phyloP scores from a whole-genome alignment of 1,140 invertebrate species.

The Ladona fulva region DNA sequence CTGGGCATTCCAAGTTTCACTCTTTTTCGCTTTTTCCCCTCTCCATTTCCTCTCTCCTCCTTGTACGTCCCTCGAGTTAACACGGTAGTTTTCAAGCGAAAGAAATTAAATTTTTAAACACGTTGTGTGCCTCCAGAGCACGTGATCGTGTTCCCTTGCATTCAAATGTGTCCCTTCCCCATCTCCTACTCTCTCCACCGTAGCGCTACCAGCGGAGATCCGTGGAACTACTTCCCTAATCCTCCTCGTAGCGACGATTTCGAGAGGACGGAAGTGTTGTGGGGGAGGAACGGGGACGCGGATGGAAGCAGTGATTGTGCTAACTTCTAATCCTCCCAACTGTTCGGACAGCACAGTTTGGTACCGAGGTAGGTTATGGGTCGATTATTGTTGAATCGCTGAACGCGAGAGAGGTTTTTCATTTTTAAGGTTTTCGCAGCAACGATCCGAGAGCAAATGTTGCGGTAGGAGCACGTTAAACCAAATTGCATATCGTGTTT shows the following conservation, averaged over 20 bases:
- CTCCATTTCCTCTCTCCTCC: not conserved
- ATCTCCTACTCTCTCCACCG: not conserved
- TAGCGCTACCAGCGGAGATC: not conserved
- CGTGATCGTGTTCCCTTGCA: slow-evolving; percentile 6
- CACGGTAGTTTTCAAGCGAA: slow-evolving; percentile 8
- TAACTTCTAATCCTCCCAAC: not conserved
- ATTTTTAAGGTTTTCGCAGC: no score
- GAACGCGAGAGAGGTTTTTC: not conserved
- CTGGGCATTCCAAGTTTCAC: slow-evolving; percentile 7
- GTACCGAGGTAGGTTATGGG: not conserved
- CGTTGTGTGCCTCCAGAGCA: not conserved
- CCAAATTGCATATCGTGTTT: no score
- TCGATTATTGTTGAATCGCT: not conserved
- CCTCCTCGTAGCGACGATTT: not conserved
- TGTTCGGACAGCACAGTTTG: not conserved
- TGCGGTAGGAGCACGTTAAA: no score
- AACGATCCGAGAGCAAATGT: no score
- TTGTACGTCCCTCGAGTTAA: not conserved
- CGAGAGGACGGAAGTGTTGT: not conserved
- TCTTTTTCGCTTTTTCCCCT: not conserved
- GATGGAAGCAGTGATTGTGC: not conserved
- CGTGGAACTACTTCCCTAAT: slow-evolving; percentile 4
- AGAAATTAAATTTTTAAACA: slow-evolving; percentile 11
- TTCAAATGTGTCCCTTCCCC: not conserved
- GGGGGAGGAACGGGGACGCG: not conserved